Base-by-base conservation (phyloP, 2,113 vertebrate genomes). In the Elaphurus davidianus region DNA sequence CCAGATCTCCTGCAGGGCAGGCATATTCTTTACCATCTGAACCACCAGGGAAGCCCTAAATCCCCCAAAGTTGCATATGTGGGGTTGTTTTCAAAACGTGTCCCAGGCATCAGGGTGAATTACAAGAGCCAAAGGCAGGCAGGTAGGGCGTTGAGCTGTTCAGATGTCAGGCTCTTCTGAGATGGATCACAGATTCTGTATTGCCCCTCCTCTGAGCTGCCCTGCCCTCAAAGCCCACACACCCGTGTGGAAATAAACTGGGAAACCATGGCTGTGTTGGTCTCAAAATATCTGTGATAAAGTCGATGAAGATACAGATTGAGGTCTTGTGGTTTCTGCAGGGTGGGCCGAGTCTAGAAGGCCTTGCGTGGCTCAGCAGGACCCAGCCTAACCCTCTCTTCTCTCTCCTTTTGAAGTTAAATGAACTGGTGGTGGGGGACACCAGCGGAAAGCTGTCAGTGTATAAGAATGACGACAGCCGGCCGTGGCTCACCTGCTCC, bases 381-480 rank as follows among this genome's bases (percentile, higher is more conserved):
- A 87, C 43, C n/a, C 36, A 7, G 30, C 74, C 27, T 98, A 85
- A 98, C 21, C 3, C 0, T 98, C 25, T 97, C 86, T 90, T 98
- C 11, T 98, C 90, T 98, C 40, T 98, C n/a, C n/a, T 0, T 81
- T 67, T 96, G 74, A 86, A 99, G 99, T 96, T 99, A 96, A 99
- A 99, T 21, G 99, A 99, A 96, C 98, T 99, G 0, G 99, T 99
- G n/a, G 99, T 99, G 50, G 99, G 99, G 67, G 99, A 99, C 98
- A 99, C 99, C 50, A 99, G 97, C 1, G 99, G 99, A 60, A 99
- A 99, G 60, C 99, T 99, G 43, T 99, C 98, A 0, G 99, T 99
- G 84, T 99, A 99, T 97, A 99, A 99, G 99, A 99, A 99, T 0
- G 99, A 99, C 27, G 99, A 99, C 54, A 99, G 99, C 98, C 99